Evolutionary conservation across 2,113 vertebrate genomes (phyloP).

Genomic region (Symphodus melops): DNA sequence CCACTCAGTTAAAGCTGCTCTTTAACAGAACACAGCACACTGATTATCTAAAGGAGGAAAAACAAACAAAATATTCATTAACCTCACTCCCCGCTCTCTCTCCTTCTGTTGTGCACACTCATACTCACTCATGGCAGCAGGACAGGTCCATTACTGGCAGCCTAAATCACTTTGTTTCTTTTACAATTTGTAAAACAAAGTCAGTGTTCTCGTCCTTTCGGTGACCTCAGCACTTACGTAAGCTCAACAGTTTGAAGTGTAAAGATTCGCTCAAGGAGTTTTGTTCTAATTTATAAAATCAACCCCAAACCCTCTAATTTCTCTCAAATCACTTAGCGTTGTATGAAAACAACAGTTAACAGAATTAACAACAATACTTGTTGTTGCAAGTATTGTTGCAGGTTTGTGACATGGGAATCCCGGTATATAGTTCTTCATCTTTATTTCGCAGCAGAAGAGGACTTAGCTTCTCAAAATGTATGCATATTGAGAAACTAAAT

Average conservation of each 20-base stretch:
- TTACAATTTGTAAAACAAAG: conserved; percentile 9
- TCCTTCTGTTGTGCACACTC: neutral
- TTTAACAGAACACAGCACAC: conserved; percentile 8
- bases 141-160: conserved; percentile 19
- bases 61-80: conserved; percentile 20
- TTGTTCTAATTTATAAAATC: neutral
- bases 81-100: neutral
- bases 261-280: neutral
- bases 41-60: conserved; percentile 15
- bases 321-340: neutral
- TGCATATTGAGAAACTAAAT: too few relatives aligned
- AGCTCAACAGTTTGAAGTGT: neutral
- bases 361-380: neutral
- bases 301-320: neutral
- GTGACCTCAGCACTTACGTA: conserved; percentile 16
- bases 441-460: too few relatives aligned
- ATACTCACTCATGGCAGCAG: neutral
- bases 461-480: too few relatives aligned
- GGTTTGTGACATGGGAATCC: too few relatives aligned
- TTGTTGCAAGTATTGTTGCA: neutral
- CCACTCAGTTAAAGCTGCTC: conserved; percentile 1
- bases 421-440: too few relatives aligned
- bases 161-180: conserved; percentile 14
- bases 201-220: conserved; percentile 12
- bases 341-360: too few relatives aligned